A percentile compares a stretch with the other conserved stretches of the same genome.
Conservation (phyloP, 2,888 invertebrate species). For the Cosmopolites sordidus region DNA sequence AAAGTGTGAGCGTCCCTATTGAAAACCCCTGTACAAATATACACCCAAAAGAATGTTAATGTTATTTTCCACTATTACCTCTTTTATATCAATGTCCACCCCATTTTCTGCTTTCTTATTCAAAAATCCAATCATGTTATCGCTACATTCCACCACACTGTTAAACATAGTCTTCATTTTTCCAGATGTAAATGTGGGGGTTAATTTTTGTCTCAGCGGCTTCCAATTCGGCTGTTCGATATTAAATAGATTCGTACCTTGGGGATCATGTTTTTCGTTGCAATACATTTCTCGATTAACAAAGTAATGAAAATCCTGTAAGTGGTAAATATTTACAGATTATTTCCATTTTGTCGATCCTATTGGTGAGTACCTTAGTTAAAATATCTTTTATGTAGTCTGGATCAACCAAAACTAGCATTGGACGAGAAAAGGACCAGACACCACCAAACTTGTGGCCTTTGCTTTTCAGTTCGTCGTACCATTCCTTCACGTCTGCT, state of each 20-base stretch:
- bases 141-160: constrained; percentile 36
- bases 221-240: constrained; percentile 58
- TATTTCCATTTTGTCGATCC: too few species aligned
- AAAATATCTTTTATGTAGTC: constrained; percentile 32
- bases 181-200: constrained; percentile 53
- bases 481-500: constrained; percentile 22
- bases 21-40: too few species aligned
- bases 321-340: not conserved
- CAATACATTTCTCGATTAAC: constrained; percentile 37
- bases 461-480: constrained; percentile 29
- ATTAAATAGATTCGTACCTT: constrained; percentile 55
- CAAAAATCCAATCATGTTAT: constrained; percentile 35
- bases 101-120: constrained; percentile 27
- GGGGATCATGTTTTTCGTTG: constrained; percentile 38
- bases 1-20: too few species aligned
- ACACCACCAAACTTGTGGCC: constrained; percentile 31
- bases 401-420: constrained; percentile 35
- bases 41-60: too few species aligned
- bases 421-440: constrained; percentile 27
- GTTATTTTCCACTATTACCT: constrained; percentile 40
- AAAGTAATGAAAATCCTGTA: constrained; percentile 31
- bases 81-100: constrained; percentile 46
- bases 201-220: constrained; percentile 55
- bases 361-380: not conserved
- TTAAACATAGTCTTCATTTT: constrained; percentile 49